Evolutionary conservation across 2,888 invertebrate genomes (phyloP), one percentile per base, ranked within the genome.

Genomic region (Meiosimyza decipiens): DNA sequence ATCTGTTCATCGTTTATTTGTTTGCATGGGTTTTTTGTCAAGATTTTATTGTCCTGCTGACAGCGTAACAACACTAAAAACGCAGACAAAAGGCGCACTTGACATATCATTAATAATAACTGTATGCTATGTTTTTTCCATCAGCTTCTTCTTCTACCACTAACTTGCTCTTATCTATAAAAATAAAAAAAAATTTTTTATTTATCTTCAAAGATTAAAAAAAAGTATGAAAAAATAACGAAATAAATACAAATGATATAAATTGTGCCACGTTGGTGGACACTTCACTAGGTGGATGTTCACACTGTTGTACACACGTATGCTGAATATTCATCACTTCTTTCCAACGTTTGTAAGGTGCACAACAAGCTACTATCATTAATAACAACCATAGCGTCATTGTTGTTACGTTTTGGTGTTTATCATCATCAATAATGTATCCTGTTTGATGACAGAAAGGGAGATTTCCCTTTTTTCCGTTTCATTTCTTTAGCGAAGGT

Each of bases 51-150:
- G 28, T 33, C n/a, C 13, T 18, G 18, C 18, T 18, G 16, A 51
- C 28, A 22, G 50, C 22, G 50, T 18, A 51, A 28, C 22, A 18
- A 50, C 11, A 6, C 12, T 11, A 47, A 7, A 16, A n/a, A 40
- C 47, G 18, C 9, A 47, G 16, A 63, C 9, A 12, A n/a, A 63
- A 40, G 47, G n/a, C 60, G 33, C 71, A 73, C 74, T 77, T 75
- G 77, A 73, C 77, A 75, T 77, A 73, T 77, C 77, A 77, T 77
- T 77, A 77, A 77, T 77, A 77, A 77, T 77, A 75, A 75, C 75
- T 72, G 74, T 74, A 75, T 74, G 73, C 74, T 75, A 71, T 74
- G 60, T 75, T 77, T 74, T 73, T 67, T 73, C 74, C 18, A 12
- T 5, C 63, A 49, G n/a, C 18, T 63, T 49, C 47, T 47, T 12